Conservation (phyloP, 2,888 invertebrate genomes). For the Pterostichus madidus region DNA sequence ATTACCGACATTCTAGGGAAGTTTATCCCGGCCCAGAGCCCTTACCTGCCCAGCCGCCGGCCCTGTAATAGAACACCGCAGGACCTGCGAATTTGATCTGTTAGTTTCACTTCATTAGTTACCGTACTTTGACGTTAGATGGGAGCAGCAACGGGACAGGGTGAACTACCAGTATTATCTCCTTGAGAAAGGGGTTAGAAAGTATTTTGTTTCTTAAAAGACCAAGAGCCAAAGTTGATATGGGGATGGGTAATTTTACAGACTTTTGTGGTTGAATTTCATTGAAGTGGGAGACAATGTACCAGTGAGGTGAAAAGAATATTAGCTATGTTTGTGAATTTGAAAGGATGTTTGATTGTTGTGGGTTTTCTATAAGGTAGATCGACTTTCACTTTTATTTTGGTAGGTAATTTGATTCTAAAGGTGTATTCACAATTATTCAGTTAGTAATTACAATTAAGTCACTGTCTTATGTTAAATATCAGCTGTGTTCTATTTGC, state of each 20-base stretch:
- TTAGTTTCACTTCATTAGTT: slow-evolving; percentile 65
- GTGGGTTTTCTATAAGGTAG: neutral
- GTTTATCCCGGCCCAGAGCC: slow-evolving; percentile 53
- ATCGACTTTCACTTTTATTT: neutral
- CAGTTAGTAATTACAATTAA: too few relatives aligned
- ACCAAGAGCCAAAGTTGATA: slow-evolving; percentile 29
- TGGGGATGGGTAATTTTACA: slow-evolving; percentile 28
- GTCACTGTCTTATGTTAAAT: too few relatives aligned
- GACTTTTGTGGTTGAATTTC: slow-evolving; percentile 30
- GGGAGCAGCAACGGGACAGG: neutral
- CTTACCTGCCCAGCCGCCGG: slow-evolving; percentile 38
- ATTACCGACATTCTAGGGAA: slow-evolving; percentile 64
- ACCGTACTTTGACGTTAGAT: slow-evolving; percentile 51
- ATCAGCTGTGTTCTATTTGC: too few relatives aligned
- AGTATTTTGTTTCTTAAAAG: slow-evolving; percentile 53
- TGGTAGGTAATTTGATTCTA: neutral
- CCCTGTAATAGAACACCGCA: slow-evolving; percentile 64
- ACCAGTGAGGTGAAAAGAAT: neutral
- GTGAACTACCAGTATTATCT: slow-evolving; percentile 9
- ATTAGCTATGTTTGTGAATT: slow-evolving; percentile 4
- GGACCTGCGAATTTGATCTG: slow-evolving; percentile 65
- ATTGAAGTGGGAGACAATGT: slow-evolving; percentile 8
- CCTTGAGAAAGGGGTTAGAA: slow-evolving; percentile 49
- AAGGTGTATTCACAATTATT: too few relatives aligned
- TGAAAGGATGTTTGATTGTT: slow-evolving; percentile 11